Conservation (phyloP, 1,140 invertebrate genomes). For the Thaumetopoea pityocampa region DNA sequence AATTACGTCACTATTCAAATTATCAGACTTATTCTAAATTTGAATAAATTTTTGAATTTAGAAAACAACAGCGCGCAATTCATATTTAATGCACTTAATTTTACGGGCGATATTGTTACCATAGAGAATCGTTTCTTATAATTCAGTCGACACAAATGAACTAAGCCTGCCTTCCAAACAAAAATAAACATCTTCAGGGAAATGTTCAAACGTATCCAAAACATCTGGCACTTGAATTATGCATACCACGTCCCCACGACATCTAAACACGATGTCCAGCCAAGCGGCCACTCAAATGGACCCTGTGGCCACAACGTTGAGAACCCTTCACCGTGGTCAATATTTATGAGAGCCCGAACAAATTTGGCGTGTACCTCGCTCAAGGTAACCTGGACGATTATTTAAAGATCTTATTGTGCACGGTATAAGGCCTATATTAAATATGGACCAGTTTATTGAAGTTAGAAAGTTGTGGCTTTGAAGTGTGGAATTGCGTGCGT, state of each 20-base stretch:
- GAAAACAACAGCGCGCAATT: too few species aligned
- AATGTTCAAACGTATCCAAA: slow-evolving; percentile 6
- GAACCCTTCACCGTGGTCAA: slow-evolving; percentile 46
- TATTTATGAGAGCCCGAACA: slow-evolving; percentile 52
- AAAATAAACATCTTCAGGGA: slow-evolving; percentile 6
- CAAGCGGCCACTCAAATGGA: slow-evolving; percentile 49
- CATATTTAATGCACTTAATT: too few species aligned
- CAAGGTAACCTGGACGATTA: not conserved
- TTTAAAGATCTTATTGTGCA: slow-evolving; percentile 6
- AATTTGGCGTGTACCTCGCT: slow-evolving; percentile 32
- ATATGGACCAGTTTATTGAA: not conserved
- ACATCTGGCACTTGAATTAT: slow-evolving; percentile 33
- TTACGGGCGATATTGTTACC: too few species aligned
- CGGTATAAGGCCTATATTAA: slow-evolving; percentile 1
- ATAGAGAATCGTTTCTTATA: too few species aligned
- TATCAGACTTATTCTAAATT: too few species aligned
- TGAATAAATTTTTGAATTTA: too few species aligned
- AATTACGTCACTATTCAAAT: too few species aligned
- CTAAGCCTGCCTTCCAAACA: not conserved
- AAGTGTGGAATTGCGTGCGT: slow-evolving; percentile 29
- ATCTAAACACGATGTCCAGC: slow-evolving; percentile 33
- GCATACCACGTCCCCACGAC: slow-evolving; percentile 22
- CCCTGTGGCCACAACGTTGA: slow-evolving; percentile 34
- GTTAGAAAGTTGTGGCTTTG: slow-evolving; percentile 21
- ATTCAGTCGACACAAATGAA: not conserved